These are phyloP conservation scores for Oreochromis spilurus DNA, from an alignment of 2,113 vertebrate species.

Conservation along the genomic window DNA sequence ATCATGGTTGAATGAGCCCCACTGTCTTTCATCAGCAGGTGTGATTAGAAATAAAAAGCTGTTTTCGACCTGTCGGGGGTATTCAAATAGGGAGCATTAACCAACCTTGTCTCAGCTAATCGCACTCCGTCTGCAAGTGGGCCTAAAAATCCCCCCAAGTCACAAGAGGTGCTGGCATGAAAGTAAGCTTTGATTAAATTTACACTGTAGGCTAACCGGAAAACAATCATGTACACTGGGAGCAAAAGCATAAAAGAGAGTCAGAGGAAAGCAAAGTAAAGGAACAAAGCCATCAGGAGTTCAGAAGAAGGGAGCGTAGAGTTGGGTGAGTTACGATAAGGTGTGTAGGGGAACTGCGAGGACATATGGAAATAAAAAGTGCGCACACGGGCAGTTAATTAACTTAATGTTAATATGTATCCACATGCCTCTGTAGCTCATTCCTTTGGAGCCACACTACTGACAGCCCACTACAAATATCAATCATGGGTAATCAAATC, in stretches of 20 bases:
- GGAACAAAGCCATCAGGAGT: conserved; percentile 1
- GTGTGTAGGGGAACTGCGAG: not conserved
- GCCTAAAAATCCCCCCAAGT: conserved; percentile 31
- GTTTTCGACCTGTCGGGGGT: conserved; percentile 32
- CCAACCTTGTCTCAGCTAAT: conserved; percentile 55
- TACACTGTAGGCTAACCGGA: conserved; percentile 41
- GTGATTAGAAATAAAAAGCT: conserved; percentile 55
- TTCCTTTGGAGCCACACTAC: not conserved
- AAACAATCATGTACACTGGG: conserved; percentile 45
- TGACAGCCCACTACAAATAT: conserved; percentile 35
- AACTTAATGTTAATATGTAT: not conserved
- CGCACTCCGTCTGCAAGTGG: conserved; percentile 34
- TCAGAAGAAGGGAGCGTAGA: not conserved
- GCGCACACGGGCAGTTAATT: not conserved
- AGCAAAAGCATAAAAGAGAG: not conserved
- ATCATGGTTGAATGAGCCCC: not conserved
- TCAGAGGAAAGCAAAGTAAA: not conserved
- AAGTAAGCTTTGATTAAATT: conserved; percentile 65
- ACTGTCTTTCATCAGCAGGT: conserved; percentile 32
- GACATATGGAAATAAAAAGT: not conserved
- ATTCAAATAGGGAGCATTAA: conserved; percentile 62
- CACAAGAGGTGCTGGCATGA: not conserved
- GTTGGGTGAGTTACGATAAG: not conserved
- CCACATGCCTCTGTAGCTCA: not conserved
- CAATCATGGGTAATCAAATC: conserved; percentile 25